Evolutionary conservation across 2,113 vertebrate species (phyloP).

Genomic region (Peromyscus leucopus): DNA sequence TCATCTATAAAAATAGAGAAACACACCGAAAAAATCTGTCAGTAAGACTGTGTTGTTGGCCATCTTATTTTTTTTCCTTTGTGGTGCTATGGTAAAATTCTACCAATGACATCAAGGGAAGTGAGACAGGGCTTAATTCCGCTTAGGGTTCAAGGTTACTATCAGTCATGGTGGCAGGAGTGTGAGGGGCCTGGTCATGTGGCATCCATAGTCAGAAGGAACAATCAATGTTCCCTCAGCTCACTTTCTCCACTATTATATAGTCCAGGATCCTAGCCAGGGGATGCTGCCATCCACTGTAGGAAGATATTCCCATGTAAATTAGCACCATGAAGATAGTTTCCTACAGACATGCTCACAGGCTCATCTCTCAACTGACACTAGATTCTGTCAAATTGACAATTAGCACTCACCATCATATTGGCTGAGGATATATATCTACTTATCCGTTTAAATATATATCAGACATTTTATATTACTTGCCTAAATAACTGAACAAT

Average conservation of each 20-base stretch:
- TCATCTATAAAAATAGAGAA: neutral
- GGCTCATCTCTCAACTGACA: neutral
- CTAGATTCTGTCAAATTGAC: neutral
- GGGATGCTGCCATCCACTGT: neutral
- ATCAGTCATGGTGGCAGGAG: neutral
- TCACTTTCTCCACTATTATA: neutral
- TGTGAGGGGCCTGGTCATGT: neutral
- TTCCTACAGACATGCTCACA: neutral
- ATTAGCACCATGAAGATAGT: neutral
- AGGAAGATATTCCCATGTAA: too few relatives aligned
- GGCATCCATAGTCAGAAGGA: neutral
- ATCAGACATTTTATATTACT: neutral
- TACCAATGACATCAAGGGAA: neutral
- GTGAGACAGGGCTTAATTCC: neutral
- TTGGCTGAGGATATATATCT: neutral
- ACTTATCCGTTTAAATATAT: neutral
- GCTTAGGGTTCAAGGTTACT: neutral
- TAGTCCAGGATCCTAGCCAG: neutral
- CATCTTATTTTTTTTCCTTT: neutral
- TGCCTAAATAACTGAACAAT: neutral
- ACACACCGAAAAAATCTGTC: accelerated
- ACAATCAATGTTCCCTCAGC: neutral
- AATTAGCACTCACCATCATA: neutral
- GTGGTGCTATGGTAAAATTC: neutral
- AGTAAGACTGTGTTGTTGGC: neutral